Base-by-base conservation (phyloP, 2,888 invertebrate genomes). In the Cryptus viduatorius region DNA sequence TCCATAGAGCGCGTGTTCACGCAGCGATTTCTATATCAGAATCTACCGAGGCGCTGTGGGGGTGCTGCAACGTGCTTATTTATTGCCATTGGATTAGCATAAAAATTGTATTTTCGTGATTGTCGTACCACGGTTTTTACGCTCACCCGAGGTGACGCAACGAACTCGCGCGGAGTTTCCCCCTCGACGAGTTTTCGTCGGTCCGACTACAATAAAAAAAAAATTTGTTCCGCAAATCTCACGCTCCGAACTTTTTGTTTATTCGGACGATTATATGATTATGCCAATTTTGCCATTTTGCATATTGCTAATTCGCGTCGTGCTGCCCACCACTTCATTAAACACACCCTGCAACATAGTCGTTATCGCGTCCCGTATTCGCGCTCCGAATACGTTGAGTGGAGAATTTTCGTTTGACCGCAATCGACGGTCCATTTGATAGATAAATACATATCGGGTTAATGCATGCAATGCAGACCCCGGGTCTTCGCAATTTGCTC, bases 71-170 rank as follows among this genome's bases (percentile, higher is more conserved):
- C 53, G 69, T 77, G 59, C 71, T 82, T 72, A 78, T 72, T 82
- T 65, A 72, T 59, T 78, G 16, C 59, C 53, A 82, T 59, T 31
- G 29, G 71, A 71, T 82, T 71, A 19, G n/a, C 53, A 59, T 71
- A 46, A 71, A 71, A 77, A 44, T 53, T 19, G 24, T 46, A 53
- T 65, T 82, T 53, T 31, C 64, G 31, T 71, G 61, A 42, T 50
- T 50, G 29, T 44, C n/a, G 71, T 48, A n/a, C 50, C n/a, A n/a
- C 46, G 50, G 61, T 8, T 56, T 72, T 29, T 1, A 12, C 56
- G 56, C 10, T 56, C 42, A 14, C 29, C 14, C 31, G 24, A 42
- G 12, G 56, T 14, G 16, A 24, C 19, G 71, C 53, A 46, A 56
- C 42, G 14, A 7, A 42, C 8, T 56, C 19, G 7, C 4, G 19